Conservation (phyloP, 64 coral and sea anemone genomes). For the Hydrozoanthus tunicans region DNA sequence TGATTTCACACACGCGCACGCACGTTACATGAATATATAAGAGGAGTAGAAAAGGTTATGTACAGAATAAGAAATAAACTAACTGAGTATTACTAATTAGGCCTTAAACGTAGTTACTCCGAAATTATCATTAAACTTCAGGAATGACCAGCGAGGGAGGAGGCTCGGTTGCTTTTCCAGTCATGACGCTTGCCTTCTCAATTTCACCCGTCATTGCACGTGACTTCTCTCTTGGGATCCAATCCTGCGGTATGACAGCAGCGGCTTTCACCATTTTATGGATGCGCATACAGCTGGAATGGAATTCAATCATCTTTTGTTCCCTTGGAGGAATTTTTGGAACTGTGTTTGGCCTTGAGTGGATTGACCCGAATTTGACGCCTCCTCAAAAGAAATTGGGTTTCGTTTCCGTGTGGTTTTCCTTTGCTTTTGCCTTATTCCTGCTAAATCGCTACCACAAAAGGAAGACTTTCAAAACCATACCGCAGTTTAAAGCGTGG, state of each 20-base stretch:
- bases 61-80: background rate
- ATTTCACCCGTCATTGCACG: slow-evolving; percentile 71
- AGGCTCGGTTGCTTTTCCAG: slow-evolving; percentile 71
- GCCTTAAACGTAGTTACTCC: background rate
- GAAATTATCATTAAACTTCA: background rate
- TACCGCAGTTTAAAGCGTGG: slow-evolving; percentile 81
- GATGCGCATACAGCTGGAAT: slow-evolving; percentile 79
- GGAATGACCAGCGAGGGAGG: slow-evolving; percentile 95
- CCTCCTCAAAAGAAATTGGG: slow-evolving; percentile 87
- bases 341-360: slow-evolving; percentile 68
- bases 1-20: no score
- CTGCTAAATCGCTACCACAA: slow-evolving; percentile 81
- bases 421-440: slow-evolving; percentile 84
- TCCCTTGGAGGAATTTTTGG: slow-evolving; percentile 72
- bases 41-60: no score
- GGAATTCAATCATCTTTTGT: slow-evolving; percentile 74
- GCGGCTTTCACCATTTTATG: slow-evolving; percentile 86
- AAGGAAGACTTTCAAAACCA: slow-evolving; percentile 63
- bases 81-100: background rate
- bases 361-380: slow-evolving; percentile 81
- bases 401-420: slow-evolving; percentile 86
- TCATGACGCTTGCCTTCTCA: slow-evolving; percentile 80
- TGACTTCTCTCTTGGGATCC: slow-evolving; percentile 86
- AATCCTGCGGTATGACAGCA: slow-evolving; percentile 87
- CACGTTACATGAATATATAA: no score